Evolutionary conservation across 1,140 invertebrate genomes (phyloP), one percentile per base, ranked within the genome.

Genomic region (Scaptomyza hsui): DNA sequence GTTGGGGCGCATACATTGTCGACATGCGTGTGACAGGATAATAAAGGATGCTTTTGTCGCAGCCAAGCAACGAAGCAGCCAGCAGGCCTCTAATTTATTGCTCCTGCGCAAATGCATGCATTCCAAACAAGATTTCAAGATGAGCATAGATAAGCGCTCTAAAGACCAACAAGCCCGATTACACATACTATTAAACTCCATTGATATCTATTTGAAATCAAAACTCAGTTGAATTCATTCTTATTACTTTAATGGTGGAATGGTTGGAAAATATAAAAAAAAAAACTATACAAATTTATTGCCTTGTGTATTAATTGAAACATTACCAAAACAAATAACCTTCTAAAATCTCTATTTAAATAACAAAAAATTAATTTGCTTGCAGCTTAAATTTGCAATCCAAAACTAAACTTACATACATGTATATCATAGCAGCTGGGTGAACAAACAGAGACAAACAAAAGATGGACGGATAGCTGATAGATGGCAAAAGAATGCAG

Each of bases 11-110:
- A 62, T 62, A 62, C 44, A 67, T 59, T 56, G 72, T 56, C 69
- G 72, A 65, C 69, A 59, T 75, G 73, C 73, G 73, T 75, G 70
- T 68, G 73, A 72, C 73, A 72, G 73, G 70, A 75, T 75, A 75
- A 72, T 75, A 75, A 72, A 75, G 70, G 73, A 72, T 63, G 63
- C 69, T 35, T 59, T 68, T 72, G 70, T 72, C 63, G 57, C 63
- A 61, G 62, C 26, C 37, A 60, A 29, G 44, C 45, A 61, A 29
- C 6, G 4, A 5, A 29, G 26, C 26, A 29, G 6, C 5, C 26
- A 29, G 26, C 26, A 29, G 35, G 35, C 9, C 24, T 24, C 29
- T 68, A 51, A 65, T 68, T 60, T 68, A 68, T 57, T 45, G 37
- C 35, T 45, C 16, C 9, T 12, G 21, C 29, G 29, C 41, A 47